phyloP scores from a whole-genome alignment of 2,888 invertebrate genomes.

The Neuroscelio doddi region DNA sequence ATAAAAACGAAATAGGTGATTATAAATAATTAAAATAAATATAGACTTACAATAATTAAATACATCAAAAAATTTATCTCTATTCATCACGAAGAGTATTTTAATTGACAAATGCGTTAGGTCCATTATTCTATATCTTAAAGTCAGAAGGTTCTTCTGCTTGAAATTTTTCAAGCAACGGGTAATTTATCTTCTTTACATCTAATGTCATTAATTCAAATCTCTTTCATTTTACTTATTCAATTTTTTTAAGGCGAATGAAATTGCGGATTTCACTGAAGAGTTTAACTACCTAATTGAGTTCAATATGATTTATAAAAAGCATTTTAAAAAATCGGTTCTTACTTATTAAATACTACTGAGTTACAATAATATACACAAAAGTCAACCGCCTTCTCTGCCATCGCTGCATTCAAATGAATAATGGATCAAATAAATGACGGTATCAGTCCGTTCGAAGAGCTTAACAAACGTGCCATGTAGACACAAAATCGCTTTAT shows the following conservation, averaged over 20 bases:
- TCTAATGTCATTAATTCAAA: constrained; percentile 18
- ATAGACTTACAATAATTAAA: too few relatives aligned
- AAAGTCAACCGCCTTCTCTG: constrained; percentile 29
- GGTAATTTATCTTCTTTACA: constrained; percentile 19
- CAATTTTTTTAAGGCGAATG: not conserved
- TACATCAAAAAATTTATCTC: too few relatives aligned
- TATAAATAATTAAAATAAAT: too few relatives aligned
- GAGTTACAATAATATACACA: not conserved
- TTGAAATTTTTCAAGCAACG: constrained; percentile 8
- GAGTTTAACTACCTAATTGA: not conserved
- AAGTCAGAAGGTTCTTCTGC: constrained; percentile 15
- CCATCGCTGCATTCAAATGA: constrained; percentile 46
- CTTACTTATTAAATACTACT: not conserved
- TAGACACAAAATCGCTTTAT: constrained; percentile 47
- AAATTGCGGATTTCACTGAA: not conserved
- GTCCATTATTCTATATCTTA: constrained; percentile 19
- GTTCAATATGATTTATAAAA: not conserved
- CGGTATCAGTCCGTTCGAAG: constrained; percentile 49
- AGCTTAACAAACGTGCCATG: constrained; percentile 46
- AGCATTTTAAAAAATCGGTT: not conserved
- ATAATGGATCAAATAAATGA: constrained; percentile 52
- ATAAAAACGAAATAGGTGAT: too few relatives aligned
- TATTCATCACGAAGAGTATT: not conserved
- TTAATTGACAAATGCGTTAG: not conserved
- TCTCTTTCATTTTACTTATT: constrained; percentile 19